These are phyloP conservation scores for Allacma fusca DNA, from an alignment of 2,888 invertebrate genomes.

Conservation along the genomic window DNA sequence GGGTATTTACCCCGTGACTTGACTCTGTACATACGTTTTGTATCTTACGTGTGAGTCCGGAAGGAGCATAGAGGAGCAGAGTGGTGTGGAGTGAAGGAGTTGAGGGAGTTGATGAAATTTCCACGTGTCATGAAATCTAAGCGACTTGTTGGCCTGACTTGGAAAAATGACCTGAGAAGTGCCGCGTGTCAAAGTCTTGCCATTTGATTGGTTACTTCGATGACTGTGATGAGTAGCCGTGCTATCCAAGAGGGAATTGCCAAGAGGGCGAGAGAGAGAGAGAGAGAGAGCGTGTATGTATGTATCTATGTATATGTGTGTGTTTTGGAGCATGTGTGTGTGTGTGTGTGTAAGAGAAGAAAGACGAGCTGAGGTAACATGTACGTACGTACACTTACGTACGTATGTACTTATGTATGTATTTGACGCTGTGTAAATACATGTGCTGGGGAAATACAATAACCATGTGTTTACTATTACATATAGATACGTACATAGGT, in stretches of 20 bases:
- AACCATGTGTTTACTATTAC: no score
- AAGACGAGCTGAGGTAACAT: constrained; percentile 5
- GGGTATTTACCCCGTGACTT: constrained; percentile 12
- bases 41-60: background rate
- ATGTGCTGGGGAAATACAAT: no score
- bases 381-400: background rate
- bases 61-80: background rate
- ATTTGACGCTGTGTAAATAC: no score
- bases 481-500: no score
- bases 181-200: constrained; percentile 38
- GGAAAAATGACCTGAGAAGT: constrained; percentile 46
- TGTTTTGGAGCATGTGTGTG: background rate
- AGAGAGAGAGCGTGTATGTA: background rate
- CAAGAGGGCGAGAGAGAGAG: background rate
- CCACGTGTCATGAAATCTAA: constrained; percentile 48
- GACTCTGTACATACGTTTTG: no score
- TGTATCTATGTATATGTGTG: background rate
- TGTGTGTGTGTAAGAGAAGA: background rate
- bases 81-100: background rate
- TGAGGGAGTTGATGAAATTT: constrained; percentile 46
- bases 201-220: constrained; percentile 45
- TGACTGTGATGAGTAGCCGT: constrained; percentile 45
- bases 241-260: constrained; percentile 30
- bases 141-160: constrained; percentile 40
- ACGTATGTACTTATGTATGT: no score